phyloP scores from a whole-genome alignment of 2,888 invertebrate species.

The Strigamia maritima region DNA sequence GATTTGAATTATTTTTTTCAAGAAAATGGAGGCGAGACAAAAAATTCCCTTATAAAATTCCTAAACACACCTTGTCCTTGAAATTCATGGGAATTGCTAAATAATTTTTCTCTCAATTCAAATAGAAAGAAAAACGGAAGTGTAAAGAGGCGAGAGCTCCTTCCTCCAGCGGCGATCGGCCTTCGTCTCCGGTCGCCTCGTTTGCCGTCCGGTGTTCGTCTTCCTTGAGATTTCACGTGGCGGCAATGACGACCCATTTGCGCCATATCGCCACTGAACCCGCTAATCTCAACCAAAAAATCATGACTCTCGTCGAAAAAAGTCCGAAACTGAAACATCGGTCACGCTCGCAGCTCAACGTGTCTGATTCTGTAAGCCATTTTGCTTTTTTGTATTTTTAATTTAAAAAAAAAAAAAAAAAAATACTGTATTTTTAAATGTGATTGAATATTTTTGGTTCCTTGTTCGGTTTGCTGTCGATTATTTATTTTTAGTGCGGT shows the following conservation, averaged over 20 bases:
- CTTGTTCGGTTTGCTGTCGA: constrained; percentile 44
- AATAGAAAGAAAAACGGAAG: neutral
- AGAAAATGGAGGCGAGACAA: neutral
- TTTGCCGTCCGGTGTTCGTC: constrained; percentile 13
- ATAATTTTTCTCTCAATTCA: neutral
- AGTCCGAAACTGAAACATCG: constrained; percentile 47
- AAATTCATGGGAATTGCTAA: neutral
- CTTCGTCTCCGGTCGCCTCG: constrained; percentile 6
- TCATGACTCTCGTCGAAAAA: constrained; percentile 45
- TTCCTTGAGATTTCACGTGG: constrained; percentile 16
- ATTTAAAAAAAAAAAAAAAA: too few species aligned
- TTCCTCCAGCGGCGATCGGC: neutral
- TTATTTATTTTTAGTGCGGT: constrained; percentile 10
- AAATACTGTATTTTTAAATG: too few species aligned
- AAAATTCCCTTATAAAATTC: neutral
- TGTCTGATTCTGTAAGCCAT: constrained; percentile 51
- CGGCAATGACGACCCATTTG: constrained; percentile 44
- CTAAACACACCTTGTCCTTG: neutral
- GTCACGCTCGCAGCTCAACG: constrained; percentile 47
- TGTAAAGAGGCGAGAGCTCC: neutral
- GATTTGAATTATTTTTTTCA: neutral
- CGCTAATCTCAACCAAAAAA: constrained; percentile 52
- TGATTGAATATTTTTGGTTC: too few species aligned
- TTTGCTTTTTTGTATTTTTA: neutral
- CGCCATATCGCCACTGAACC: constrained; percentile 59